Evolutionary conservation across 2,888 invertebrate species (phyloP).

Genomic region (Lithophane semibrunnea): DNA sequence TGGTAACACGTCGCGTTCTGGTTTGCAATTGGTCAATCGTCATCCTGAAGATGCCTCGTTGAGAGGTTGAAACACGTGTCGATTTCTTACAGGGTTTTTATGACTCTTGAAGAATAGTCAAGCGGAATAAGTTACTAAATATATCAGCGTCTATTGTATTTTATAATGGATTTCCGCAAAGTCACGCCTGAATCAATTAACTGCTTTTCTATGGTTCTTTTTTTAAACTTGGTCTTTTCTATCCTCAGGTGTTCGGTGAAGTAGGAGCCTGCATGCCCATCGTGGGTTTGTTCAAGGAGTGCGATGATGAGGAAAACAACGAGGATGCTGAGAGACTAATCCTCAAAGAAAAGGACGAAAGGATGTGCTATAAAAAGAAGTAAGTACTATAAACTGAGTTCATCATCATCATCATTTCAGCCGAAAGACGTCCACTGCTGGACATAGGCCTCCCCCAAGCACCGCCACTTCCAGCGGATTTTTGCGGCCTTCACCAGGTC

Average conservation of each 20-base stretch:
- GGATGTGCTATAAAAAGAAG: slow-evolving; percentile 72
- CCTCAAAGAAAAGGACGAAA: slow-evolving; percentile 54
- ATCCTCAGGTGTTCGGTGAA: slow-evolving; percentile 81
- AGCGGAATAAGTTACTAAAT: no score
- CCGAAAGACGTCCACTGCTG: not conserved
- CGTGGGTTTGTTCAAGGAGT: slow-evolving; percentile 83
- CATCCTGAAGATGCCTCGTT: no score
- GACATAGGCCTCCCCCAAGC: not conserved
- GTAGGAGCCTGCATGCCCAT: slow-evolving; percentile 87
- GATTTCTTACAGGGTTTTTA: no score
- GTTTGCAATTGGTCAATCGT: no score
- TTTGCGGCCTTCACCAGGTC: no score
- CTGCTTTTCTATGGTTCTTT: not conserved
- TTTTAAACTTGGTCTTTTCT: not conserved
- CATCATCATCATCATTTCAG: not conserved
- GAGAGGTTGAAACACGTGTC: no score
- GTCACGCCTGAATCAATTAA: no score
- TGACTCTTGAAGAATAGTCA: no score
- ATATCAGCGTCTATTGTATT: no score
- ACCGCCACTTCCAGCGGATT: no score
- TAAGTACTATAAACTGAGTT: slow-evolving; percentile 7
- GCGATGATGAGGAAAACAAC: slow-evolving; percentile 63
- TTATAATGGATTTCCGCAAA: no score
- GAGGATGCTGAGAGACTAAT: slow-evolving; percentile 38
- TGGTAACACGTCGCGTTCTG: no score